Evolutionary conservation across 1,140 invertebrate genomes (phyloP).

Genomic region (Subanguina moxae): DNA sequence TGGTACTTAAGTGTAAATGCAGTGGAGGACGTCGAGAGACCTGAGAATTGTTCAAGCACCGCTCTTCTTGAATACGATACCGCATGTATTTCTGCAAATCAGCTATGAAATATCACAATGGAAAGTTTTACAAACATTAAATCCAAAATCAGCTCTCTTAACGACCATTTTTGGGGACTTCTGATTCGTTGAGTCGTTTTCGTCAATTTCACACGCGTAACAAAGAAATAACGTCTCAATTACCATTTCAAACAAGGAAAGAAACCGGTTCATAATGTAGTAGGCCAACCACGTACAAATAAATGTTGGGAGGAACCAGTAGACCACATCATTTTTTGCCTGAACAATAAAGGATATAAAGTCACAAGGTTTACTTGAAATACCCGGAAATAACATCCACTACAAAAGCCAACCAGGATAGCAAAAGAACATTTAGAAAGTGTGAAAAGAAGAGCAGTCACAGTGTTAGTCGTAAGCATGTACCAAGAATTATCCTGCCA

Average conservation of each 20-base stretch:
- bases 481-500: slow-evolving; percentile 15
- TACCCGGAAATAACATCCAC: slow-evolving; percentile 9
- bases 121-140: neutral
- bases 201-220: slow-evolving; percentile 11
- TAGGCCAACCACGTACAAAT: neutral
- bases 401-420: neutral
- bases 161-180: neutral
- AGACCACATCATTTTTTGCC: neutral
- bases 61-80: neutral
- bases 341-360: neutral
- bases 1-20: too few relatives aligned
- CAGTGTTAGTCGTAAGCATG: slow-evolving; percentile 24
- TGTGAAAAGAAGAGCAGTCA: slow-evolving; percentile 41
- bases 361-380: neutral
- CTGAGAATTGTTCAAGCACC: slow-evolving; percentile 3
- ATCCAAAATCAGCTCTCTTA: slow-evolving; percentile 11
- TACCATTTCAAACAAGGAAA: slow-evolving; percentile 1
- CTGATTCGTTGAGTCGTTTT: neutral
- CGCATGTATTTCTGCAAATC: neutral
- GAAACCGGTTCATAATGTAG: slow-evolving; percentile 10
- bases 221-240: slow-evolving; percentile 10
- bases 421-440: slow-evolving; percentile 58
- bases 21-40: too few relatives aligned
- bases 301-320: slow-evolving; percentile 5
- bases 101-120: neutral